Conservation (phyloP, 2,888 invertebrate species). For the Ypsolopha sequella region DNA sequence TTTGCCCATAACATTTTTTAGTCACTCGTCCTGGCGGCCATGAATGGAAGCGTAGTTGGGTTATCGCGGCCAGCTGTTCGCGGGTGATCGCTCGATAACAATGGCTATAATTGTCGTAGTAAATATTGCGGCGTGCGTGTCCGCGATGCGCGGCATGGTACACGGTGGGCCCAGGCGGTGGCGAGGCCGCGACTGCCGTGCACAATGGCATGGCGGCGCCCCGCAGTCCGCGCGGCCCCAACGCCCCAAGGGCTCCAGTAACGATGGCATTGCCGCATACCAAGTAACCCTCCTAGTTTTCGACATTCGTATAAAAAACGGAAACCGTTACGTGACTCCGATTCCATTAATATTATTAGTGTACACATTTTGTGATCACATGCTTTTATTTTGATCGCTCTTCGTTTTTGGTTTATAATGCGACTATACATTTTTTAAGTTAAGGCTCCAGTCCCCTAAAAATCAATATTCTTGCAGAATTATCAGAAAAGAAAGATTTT, state of each 20-base stretch:
- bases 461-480: too few relatives aligned
- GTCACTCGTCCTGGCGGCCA: constrained; percentile 38
- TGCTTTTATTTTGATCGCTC: too few relatives aligned
- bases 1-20: constrained; percentile 62
- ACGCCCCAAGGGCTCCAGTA: constrained; percentile 10
- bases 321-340: constrained; percentile 61
- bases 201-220: constrained; percentile 14
- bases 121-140: constrained; percentile 29
- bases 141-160: constrained; percentile 22
- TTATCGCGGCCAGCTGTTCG: constrained; percentile 43
- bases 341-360: constrained; percentile 42
- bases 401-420: too few relatives aligned
- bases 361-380: background rate
- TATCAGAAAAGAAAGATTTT: too few relatives aligned
- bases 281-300: constrained; percentile 55
- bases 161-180: constrained; percentile 58
- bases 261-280: constrained; percentile 57
- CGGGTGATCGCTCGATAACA: constrained; percentile 39
- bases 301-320: constrained; percentile 44
- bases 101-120: constrained; percentile 34
- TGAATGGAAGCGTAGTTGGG: constrained; percentile 39
- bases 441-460: too few relatives aligned
- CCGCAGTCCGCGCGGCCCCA: background rate
- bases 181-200: constrained; percentile 60
- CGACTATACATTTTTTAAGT: too few relatives aligned